Base-by-base conservation (phyloP, 2,888 invertebrate genomes). In the Hemicrepidius hirtus region DNA sequence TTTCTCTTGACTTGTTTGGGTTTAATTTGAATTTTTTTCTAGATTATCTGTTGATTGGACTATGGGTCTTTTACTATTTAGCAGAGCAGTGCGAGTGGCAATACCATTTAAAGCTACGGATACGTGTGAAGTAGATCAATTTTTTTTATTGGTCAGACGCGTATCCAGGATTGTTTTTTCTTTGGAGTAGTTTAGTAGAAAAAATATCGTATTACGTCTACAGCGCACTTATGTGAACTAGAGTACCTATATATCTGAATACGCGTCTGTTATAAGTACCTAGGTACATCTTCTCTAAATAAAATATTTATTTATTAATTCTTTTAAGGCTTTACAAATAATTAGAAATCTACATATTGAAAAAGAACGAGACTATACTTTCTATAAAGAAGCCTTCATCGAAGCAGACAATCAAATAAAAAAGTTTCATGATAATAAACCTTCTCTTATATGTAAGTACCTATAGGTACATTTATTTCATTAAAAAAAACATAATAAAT, bases 371-470 rank as follows among this genome's bases (percentile, higher is more conserved):
- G 59, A 59, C 18, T 59, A 37, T 37, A 40, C 41, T 7, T 37
- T 16, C 37, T 59, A 18, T 59, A 37, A 16, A 16, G n/a, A 21
- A 18, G 59, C 59, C 3, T 9, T 59, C 1, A 37, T 37, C 3
- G 59, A 59, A 37, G 37, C 59, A 5, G 10, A 35, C 5, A 18
- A 20, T 6, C 59, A 59, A 35, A 59, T 59, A 3, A 37, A 7
- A 6, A 20, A 9, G 5, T 59, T 37, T 3, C 59, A 59, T 6
- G n/a, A 16, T 35, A 24, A 24, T 21, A n/a, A 35, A 9, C 18
- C 18, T 4, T 13, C 59, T 16, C 12, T 59, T 18, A 59, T 59
- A 12, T 59, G 59, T 41, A 59, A 37, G 40, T 57, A 37, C 9
- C 3, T 6, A 37, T 10, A 37, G n/a, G 2, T 12, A 37, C 9